Percentiles rank a stretch among this genome's conserved stretches.
Conservation (phyloP, 2,888 invertebrate species). For the Allolobophora icterica region DNA sequence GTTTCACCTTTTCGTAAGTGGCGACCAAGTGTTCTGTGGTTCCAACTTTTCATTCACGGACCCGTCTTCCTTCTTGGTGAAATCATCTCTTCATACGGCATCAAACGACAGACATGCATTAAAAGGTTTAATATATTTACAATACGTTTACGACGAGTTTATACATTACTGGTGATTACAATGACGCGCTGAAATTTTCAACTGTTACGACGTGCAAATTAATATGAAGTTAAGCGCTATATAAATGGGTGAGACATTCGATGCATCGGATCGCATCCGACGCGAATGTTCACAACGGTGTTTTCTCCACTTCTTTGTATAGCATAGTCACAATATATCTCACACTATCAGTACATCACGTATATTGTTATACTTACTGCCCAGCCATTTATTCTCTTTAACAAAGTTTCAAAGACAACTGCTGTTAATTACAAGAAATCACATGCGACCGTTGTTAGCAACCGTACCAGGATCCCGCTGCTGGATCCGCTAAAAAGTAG, state of each 20-base stretch:
- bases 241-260: background rate
- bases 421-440: background rate
- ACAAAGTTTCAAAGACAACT: background rate
- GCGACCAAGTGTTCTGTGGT: background rate
- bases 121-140: background rate
- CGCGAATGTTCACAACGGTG: background rate
- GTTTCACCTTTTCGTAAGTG: conserved; percentile 11
- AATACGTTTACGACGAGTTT: background rate
- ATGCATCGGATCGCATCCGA: background rate
- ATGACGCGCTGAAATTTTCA: background rate
- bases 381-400: background rate
- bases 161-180: background rate
- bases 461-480: background rate
- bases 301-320: background rate
- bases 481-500: background rate
- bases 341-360: background rate
- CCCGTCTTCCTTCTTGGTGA: background rate
- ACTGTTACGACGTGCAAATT: background rate
- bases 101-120: background rate
- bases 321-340: background rate
- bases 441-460: background rate
- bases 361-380: background rate
- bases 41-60: background rate
- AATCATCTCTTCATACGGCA: conserved; percentile 6
- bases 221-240: background rate